These are phyloP conservation scores for Campoplex capitator DNA, from an alignment of 2,888 invertebrate species.

Conservation along the genomic window DNA sequence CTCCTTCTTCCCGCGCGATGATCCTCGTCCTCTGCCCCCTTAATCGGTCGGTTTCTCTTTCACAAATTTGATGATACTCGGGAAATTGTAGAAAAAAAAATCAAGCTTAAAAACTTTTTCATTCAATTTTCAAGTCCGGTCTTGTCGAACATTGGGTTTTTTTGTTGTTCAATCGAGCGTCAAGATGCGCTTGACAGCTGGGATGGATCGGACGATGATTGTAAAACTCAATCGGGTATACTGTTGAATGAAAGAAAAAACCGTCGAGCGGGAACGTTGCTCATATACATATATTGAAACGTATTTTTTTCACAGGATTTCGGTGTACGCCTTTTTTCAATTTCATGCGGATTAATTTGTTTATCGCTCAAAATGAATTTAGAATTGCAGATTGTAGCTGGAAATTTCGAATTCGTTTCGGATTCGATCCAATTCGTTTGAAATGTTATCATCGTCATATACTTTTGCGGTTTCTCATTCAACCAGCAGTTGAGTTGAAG, in stretches of 20 bases:
- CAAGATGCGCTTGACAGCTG: background rate
- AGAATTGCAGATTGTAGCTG: too few relatives aligned
- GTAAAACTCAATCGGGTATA: constrained; percentile 6
- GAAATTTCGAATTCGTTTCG: too few relatives aligned
- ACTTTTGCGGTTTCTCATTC: too few relatives aligned
- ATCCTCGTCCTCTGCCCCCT: background rate
- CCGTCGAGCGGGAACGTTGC: background rate
- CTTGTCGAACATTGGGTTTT: background rate
- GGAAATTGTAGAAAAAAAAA: background rate
- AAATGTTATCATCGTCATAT: too few relatives aligned
- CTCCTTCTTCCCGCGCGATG: background rate
- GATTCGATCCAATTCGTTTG: too few relatives aligned
- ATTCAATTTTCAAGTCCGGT: background rate
- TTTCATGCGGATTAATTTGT: too few relatives aligned
- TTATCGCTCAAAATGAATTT: too few relatives aligned
- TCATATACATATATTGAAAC: background rate
- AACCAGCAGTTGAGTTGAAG: too few relatives aligned
- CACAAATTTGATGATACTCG: too few relatives aligned
- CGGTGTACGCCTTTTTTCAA: too few relatives aligned
- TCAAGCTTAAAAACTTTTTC: background rate
- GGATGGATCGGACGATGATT: background rate
- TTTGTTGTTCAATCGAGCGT: background rate
- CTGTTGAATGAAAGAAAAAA: background rate
- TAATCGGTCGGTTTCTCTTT: background rate
- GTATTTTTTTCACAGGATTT: constrained; percentile 3